Percentiles rank a stretch among this genome's conserved stretches.
Conservation (phyloP, 2,113 vertebrate genomes). For the Hydrochoerus hydrochaeris region DNA sequence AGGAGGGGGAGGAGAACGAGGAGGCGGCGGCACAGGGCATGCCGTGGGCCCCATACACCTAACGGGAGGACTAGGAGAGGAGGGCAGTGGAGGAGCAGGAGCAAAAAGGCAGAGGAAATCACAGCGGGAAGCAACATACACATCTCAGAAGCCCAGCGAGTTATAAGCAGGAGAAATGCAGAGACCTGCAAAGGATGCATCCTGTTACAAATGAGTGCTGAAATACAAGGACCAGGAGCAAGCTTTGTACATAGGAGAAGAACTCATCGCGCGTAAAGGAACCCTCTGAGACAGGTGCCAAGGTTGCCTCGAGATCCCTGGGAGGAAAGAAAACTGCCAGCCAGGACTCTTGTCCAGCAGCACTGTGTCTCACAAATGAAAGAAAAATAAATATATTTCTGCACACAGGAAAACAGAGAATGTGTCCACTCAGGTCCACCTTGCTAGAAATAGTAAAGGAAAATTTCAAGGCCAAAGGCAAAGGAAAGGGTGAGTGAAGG, state of each 20-base stretch:
- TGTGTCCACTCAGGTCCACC: not conserved
- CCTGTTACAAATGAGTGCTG: not conserved
- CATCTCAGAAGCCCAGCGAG: not conserved
- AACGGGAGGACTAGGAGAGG: not conserved
- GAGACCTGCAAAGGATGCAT: not conserved
- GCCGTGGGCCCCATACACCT: accelerated
- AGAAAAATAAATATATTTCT: not conserved
- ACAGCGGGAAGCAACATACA: not conserved
- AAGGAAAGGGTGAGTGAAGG: too few relatives aligned
- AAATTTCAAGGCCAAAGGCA: not conserved
- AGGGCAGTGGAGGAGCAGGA: not conserved
- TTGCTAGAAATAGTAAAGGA: not conserved
- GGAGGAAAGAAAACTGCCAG: not conserved
- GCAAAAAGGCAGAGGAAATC: not conserved
- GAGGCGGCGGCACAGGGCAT: not conserved
- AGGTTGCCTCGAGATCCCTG: not conserved
- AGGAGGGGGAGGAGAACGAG: not conserved
- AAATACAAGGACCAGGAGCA: not conserved
- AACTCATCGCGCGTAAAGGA: not conserved
- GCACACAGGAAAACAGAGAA: not conserved
- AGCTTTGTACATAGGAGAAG: not conserved
- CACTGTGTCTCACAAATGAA: not conserved
- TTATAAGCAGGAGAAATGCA: not conserved
- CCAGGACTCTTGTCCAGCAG: not conserved
- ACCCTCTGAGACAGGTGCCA: not conserved